phyloP scores from a whole-genome alignment of 2,888 invertebrate genomes.

The Troides aeacus region DNA sequence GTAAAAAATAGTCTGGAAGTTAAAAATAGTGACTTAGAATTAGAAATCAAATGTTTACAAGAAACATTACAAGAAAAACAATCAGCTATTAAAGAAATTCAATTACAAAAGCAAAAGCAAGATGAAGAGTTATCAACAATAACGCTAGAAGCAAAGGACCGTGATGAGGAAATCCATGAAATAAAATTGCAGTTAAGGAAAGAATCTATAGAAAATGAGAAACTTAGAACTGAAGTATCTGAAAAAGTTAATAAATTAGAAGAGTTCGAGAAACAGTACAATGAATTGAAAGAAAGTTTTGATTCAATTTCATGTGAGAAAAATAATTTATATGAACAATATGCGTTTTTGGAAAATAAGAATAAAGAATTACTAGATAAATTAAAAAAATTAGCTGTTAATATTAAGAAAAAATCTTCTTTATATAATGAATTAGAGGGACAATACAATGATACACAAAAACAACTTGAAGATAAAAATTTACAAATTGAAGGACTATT shows the following conservation, averaged over 20 bases:
- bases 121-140: conserved; percentile 71
- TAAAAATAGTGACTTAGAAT: conserved; percentile 55
- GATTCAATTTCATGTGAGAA: conserved; percentile 62
- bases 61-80: conserved; percentile 69
- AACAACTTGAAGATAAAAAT: conserved; percentile 55
- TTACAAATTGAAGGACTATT: conserved; percentile 56
- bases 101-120: conserved; percentile 69
- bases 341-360: conserved; percentile 76
- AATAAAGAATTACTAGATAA: conserved; percentile 86
- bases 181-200: conserved; percentile 76
- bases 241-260: conserved; percentile 73
- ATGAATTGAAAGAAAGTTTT: conserved; percentile 63
- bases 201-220: conserved; percentile 82
- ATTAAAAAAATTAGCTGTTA: conserved; percentile 88
- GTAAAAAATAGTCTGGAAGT: conserved; percentile 56
- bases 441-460: conserved; percentile 62
- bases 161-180: conserved; percentile 79
- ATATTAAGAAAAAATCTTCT: conserved; percentile 85
- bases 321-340: conserved; percentile 60
- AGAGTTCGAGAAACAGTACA: conserved; percentile 71
- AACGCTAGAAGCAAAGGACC: conserved; percentile 71
- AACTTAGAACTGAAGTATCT: conserved; percentile 79
- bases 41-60: conserved; percentile 65
- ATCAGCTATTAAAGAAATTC: conserved; percentile 66
- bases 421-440: conserved; percentile 83